Conservation (phyloP, 1,140 invertebrate species). For the Pomacea maculata region DNA sequence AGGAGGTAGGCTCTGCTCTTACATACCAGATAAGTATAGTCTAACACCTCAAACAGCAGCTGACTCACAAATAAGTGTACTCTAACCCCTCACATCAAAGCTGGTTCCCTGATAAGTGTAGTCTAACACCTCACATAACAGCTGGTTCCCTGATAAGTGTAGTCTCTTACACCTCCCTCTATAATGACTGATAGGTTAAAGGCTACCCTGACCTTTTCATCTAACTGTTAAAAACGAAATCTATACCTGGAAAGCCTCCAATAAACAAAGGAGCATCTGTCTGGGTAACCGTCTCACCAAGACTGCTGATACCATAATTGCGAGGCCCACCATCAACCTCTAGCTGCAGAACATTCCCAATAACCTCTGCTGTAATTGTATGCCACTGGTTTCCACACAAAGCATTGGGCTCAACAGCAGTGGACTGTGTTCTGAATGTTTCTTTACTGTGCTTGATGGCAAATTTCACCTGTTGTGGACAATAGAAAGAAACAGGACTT, state of each 20-base stretch:
- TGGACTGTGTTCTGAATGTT: conserved; percentile 76
- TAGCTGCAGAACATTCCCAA: conserved; percentile 72
- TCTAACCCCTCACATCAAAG: neutral
- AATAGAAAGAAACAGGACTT: neutral
- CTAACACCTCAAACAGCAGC: neutral
- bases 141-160: neutral
- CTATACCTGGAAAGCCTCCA: conserved; percentile 83
- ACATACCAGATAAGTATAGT: too few relatives aligned
- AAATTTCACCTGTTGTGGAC: conserved; percentile 66
- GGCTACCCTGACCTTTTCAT: too few relatives aligned
- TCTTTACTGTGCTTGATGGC: conserved; percentile 38
- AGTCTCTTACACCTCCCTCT: neutral
- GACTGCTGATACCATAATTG: conserved; percentile 59
- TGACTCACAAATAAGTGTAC: neutral
- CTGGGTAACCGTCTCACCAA: conserved; percentile 64
- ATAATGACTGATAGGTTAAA: too few relatives aligned
- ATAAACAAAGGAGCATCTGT: conserved; percentile 79
- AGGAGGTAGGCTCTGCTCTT: too few relatives aligned
- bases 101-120: neutral
- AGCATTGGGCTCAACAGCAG: conserved; percentile 71
- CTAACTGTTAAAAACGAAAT: neutral
- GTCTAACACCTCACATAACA: neutral
- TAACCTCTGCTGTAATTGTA: conserved; percentile 77
- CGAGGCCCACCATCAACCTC: conserved; percentile 75
- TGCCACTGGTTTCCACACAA: conserved; percentile 92